Base-by-base conservation (phyloP, 2,797 vertebrate genomes). In the Channallabes apus region DNA sequence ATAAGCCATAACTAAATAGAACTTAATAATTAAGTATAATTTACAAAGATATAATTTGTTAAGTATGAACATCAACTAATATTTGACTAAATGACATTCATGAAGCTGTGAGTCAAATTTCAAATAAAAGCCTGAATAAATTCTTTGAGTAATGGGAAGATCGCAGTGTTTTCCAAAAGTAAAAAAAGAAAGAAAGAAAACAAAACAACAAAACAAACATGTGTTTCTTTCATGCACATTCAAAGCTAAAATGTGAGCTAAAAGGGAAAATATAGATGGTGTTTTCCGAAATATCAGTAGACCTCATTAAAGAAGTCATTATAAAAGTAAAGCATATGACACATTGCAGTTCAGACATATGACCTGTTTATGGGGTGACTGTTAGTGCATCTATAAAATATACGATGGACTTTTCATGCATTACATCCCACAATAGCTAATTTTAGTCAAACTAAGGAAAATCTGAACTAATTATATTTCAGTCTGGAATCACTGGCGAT, bases 261-360 rank as follows among this genome's bases (percentile, higher is more conserved):
- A 51, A 91, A 90, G 92, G 72, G 68, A 95, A 95, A 94, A 94
- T 90, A 89, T 89, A 87, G 91, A 91, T 91, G 93, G 91, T 94
- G 92, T 94, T 95, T 94, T 91, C 92, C 93, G 90, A 93, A 93
- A 94, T 93, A 95, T 95, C 93, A 94, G 92, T 88, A 90, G 90
- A 90, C 91, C 94, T 95, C 91, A 93, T 95, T 95, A 94, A 94
- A 93, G 91, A 94, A 93, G 93, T 93, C 91, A 92, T 95, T 94
- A 93, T 90, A 89, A 92, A 90, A 91, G 91, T 91, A 94, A 92
- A 92, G 90, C 88, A 90, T 92, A 94, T 93, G 92, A 95, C 93
- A 94, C 94, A 95, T 93, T 89, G 89, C 91, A 93, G 93, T 92
- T 94, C 91, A 94, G 92, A 94, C 93, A 92, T 92, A 91, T 94